These are phyloP conservation scores for Synergus laeviventris DNA, from an alignment of 2,888 invertebrate species.

Conservation along the genomic window DNA sequence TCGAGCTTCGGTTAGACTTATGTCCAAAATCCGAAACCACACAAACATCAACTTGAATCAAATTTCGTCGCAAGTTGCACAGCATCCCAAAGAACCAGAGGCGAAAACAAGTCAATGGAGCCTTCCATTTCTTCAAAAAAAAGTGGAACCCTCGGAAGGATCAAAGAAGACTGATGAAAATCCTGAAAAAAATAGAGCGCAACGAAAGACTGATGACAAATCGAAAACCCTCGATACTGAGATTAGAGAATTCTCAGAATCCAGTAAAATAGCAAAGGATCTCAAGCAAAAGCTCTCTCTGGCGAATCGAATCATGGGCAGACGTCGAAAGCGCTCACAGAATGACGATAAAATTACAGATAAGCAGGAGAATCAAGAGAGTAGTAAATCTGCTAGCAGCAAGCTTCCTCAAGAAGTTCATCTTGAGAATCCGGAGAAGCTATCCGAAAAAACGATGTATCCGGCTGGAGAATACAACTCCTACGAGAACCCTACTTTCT, in stretches of 20 bases:
- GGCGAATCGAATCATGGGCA: constrained; percentile 58
- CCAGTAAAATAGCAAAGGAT: constrained; percentile 60
- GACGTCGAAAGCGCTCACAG: constrained; percentile 47
- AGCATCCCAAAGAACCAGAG: constrained; percentile 45
- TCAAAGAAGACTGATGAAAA: constrained; percentile 13
- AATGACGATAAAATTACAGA: constrained; percentile 41
- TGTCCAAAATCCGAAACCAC: constrained; percentile 69
- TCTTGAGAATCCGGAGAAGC: constrained; percentile 12
- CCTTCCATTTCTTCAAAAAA: constrained; percentile 27
- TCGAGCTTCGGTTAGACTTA: constrained; percentile 70
- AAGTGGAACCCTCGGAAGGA: not conserved
- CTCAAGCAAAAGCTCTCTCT: constrained; percentile 65
- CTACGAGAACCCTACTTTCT: constrained; percentile 73
- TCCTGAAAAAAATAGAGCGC: constrained; percentile 1
- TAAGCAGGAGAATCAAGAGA: constrained; percentile 36
- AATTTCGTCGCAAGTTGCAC: constrained; percentile 48
- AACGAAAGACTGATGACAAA: constrained; percentile 10
- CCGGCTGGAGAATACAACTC: constrained; percentile 54
- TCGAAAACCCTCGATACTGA: constrained; percentile 13
- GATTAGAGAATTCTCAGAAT: constrained; percentile 44
- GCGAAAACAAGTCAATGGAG: constrained; percentile 31
- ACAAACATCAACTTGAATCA: constrained; percentile 56
- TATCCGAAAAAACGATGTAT: constrained; percentile 2
- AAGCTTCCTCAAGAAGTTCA: constrained; percentile 8
- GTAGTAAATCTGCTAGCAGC: constrained; percentile 44